phyloP scores from a whole-genome alignment of 2,797 vertebrate genomes.

The Heterohyrax brucei region DNA sequence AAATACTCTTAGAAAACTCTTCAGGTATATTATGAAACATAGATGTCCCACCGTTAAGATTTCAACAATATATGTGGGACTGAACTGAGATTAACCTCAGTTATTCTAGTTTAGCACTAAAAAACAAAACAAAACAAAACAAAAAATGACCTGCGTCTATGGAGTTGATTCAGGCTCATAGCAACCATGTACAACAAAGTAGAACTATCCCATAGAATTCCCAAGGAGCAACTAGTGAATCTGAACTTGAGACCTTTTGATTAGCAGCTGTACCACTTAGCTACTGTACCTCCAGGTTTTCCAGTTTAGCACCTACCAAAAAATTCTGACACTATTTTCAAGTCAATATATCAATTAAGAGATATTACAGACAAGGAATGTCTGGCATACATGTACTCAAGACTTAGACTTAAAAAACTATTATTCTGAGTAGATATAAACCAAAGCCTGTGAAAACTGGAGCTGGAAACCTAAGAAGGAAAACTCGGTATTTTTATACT shows the following conservation, averaged over 20 bases:
- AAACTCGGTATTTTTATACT: neutral
- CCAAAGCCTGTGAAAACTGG: neutral
- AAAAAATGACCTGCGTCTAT: too few species aligned
- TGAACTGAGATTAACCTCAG: slow-evolving; percentile 14
- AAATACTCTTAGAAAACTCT: neutral
- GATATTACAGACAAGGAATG: neutral
- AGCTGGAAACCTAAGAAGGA: neutral
- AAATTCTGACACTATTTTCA: neutral
- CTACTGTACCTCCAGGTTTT: neutral
- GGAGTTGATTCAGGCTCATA: too few species aligned
- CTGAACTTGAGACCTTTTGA: too few species aligned
- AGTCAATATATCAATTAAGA: neutral
- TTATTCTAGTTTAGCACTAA: neutral
- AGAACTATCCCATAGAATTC: too few species aligned
- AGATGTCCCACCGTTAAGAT: neutral
- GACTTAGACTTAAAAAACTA: neutral
- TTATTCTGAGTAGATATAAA: neutral
- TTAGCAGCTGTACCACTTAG: too few species aligned
- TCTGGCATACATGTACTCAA: neutral
- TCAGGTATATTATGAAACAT: neutral
- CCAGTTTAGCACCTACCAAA: neutral
- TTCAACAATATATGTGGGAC: neutral
- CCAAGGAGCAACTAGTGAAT: too few species aligned
- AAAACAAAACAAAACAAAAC: too few species aligned
- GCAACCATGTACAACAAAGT: too few species aligned